Percentiles rank a stretch among this genome's conserved stretches.
These are phyloP conservation scores for Ochlodes sylvanus DNA, from an alignment of 2,888 invertebrate genomes.

Conservation along the genomic window DNA sequence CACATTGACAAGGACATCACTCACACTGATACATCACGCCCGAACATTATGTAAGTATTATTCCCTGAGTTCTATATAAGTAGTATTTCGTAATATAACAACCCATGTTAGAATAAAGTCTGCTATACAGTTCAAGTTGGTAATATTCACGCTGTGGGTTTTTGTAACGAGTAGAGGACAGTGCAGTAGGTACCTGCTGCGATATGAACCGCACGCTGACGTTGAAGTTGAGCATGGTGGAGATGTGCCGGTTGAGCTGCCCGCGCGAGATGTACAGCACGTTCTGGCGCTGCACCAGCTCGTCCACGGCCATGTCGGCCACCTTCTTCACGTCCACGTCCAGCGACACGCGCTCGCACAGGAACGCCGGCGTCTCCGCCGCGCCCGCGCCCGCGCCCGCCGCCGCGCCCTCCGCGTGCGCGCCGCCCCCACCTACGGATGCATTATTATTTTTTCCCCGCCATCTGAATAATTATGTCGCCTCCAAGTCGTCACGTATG, in stretches of 20 bases:
- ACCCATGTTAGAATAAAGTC: too few relatives aligned
- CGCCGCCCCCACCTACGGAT: conserved; percentile 55
- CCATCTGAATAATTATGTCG: too few relatives aligned
- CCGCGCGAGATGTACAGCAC: conserved; percentile 94
- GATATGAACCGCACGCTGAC: conserved; percentile 95
- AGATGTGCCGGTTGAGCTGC: conserved; percentile 95
- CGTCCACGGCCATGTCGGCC: conserved; percentile 95
- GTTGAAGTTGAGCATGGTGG: conserved; percentile 95
- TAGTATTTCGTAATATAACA: too few relatives aligned
- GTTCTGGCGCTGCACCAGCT: conserved; percentile 92
- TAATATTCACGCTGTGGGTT: too few relatives aligned
- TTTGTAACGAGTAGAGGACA: too few relatives aligned
- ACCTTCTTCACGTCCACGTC: conserved; percentile 96
- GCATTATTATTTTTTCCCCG: too few relatives aligned
- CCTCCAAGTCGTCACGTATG: too few relatives aligned
- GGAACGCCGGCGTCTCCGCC: conserved; percentile 93
- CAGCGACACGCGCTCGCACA: conserved; percentile 95
- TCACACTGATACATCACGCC: neutral
- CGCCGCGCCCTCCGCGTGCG: conserved; percentile 82
- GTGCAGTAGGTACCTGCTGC: conserved; percentile 88
- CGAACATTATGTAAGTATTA: too few relatives aligned
- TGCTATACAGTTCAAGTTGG: too few relatives aligned
- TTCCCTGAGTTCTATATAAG: too few relatives aligned
- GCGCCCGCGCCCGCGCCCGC: conserved; percentile 61
- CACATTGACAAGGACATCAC: conserved; percentile 11